phyloP scores from a whole-genome alignment of 2,888 invertebrate genomes.

The Agrotis ipsilon region DNA sequence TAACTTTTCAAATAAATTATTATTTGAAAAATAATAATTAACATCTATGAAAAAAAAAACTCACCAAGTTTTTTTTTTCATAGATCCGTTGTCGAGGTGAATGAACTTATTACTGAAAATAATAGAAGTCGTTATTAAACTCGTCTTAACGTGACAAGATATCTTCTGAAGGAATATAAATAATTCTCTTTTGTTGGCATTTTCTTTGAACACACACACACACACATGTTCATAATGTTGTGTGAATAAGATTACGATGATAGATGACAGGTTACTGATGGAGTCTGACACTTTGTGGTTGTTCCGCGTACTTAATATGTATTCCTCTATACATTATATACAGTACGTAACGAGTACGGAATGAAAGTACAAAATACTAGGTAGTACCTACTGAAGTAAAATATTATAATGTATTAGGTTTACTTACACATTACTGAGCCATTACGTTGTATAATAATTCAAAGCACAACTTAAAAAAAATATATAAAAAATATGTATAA shows the following conservation, averaged over 20 bases:
- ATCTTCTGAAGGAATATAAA: slow-evolving; percentile 5
- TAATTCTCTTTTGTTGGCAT: slow-evolving; percentile 11
- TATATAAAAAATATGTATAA: too few species aligned
- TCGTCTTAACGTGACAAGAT: background rate
- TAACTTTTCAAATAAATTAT: too few species aligned
- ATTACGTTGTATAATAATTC: too few species aligned
- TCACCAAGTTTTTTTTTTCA: background rate
- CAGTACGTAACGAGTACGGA: too few species aligned
- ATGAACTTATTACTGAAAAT: background rate
- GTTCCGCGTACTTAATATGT: background rate
- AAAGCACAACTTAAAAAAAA: too few species aligned
- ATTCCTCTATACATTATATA: too few species aligned
- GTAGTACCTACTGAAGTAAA: too few species aligned
- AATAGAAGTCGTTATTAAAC: background rate
- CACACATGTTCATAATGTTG: background rate
- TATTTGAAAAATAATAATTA: too few species aligned
- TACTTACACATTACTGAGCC: too few species aligned
- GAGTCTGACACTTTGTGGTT: background rate
- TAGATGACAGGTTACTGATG: slow-evolving; percentile 27
- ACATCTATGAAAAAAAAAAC: too few species aligned
- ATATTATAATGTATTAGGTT: too few species aligned
- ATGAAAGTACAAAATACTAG: too few species aligned
- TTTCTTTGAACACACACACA: slow-evolving; percentile 12
- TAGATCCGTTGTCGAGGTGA: background rate
- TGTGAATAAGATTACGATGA: slow-evolving; percentile 33